Evolutionary conservation across 1,140 invertebrate species (phyloP).

Genomic region (Cylas formicarius): DNA sequence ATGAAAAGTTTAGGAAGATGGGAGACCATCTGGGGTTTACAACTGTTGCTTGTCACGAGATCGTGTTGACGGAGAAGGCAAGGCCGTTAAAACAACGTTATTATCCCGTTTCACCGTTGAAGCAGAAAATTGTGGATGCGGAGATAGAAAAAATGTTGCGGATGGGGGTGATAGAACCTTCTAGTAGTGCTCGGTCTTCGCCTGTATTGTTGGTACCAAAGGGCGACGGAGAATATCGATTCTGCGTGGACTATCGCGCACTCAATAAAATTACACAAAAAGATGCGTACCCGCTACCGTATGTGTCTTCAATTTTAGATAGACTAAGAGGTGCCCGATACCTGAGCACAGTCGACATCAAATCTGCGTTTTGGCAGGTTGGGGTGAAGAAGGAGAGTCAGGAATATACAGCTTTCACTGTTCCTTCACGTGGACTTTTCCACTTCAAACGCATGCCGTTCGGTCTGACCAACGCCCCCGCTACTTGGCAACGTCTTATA

Average conservation of each 20-base stretch:
- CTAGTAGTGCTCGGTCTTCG: constrained; percentile 16
- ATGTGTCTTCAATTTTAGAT: constrained; percentile 30
- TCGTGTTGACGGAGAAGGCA: no score
- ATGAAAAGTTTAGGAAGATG: no score
- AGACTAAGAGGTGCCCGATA: constrained; percentile 30
- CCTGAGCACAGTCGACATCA: constrained; percentile 36
- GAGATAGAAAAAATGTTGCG: constrained; percentile 23
- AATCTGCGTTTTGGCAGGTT: constrained; percentile 38
- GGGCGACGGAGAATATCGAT: constrained; percentile 21
- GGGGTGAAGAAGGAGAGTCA: constrained; percentile 20
- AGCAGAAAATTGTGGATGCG: constrained; percentile 17
- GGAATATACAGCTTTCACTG: constrained; percentile 41
- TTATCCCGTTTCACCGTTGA: constrained; percentile 18
- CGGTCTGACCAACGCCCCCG: constrained; percentile 37
- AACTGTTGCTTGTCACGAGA: no score
- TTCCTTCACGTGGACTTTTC: constrained; percentile 36
- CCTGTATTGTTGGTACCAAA: constrained; percentile 25
- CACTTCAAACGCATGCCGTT: constrained; percentile 39
- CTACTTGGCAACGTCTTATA: constrained; percentile 40
- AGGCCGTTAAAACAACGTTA: constrained; percentile 15
- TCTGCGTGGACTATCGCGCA: constrained; percentile 38
- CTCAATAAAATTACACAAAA: constrained; percentile 38
- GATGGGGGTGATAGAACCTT: constrained; percentile 16
- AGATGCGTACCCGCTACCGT: constrained; percentile 33
- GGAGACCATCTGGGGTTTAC: no score